These are phyloP conservation scores for Apis mellifera DNA, from an alignment of 1,140 invertebrate species.

Conservation along the genomic window DNA sequence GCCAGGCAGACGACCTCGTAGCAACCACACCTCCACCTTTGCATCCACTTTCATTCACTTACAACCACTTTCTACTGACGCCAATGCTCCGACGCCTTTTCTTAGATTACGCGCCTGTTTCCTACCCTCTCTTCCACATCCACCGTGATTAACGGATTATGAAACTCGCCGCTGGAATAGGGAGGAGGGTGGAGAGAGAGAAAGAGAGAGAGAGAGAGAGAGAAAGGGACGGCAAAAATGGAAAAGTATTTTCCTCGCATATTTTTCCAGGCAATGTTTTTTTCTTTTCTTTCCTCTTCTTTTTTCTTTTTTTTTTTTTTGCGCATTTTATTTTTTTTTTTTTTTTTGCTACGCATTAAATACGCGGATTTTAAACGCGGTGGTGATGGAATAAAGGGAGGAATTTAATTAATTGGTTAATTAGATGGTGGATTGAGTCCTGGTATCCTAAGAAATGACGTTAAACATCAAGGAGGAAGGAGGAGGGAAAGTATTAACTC, in stretches of 20 bases:
- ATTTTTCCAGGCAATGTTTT: not conserved
- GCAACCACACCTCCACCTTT: slow-evolving; percentile 54
- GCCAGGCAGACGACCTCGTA: slow-evolving; percentile 57
- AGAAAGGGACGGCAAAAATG: not conserved
- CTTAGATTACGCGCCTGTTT: slow-evolving; percentile 59
- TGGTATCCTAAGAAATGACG: not conserved
- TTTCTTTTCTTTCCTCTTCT: not conserved
- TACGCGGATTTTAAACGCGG: not conserved
- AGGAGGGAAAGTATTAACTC: slow-evolving; percentile 24
- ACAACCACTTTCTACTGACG: slow-evolving; percentile 61
- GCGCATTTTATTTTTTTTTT: no score
- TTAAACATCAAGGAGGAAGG: not conserved
- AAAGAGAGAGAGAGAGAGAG: no score
- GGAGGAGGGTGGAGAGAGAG: no score
- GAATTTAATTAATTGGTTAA: not conserved
- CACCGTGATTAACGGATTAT: slow-evolving; percentile 50
- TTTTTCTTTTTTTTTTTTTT: not conserved
- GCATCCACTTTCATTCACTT: slow-evolving; percentile 62
- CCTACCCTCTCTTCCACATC: slow-evolving; percentile 26
- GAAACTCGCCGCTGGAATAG: slow-evolving; percentile 1
- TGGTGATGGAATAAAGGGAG: no score
- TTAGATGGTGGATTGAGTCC: not conserved
- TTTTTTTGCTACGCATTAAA: not conserved
- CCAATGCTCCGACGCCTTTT: slow-evolving; percentile 67
- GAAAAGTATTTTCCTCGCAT: not conserved